phyloP scores from a whole-genome alignment of 2,113 vertebrate genomes.

The Marcusenius ussheri region DNA sequence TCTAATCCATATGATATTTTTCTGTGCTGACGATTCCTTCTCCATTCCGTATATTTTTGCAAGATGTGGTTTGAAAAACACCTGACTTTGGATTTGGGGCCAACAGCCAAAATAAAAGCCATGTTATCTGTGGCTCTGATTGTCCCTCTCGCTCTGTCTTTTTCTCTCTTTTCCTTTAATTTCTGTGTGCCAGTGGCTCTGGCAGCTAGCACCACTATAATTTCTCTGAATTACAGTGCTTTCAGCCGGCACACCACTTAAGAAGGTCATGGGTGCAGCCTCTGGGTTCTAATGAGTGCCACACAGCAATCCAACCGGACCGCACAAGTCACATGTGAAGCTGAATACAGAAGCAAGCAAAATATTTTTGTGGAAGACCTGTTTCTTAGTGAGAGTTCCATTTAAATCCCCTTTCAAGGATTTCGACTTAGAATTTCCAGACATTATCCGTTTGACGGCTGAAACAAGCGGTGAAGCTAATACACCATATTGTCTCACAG shows the following conservation, averaged over 20 bases:
- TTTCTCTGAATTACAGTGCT: conserved; percentile 15
- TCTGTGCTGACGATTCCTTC: background rate
- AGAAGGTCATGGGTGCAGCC: background rate
- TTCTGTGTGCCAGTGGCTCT: background rate
- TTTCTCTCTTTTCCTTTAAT: background rate
- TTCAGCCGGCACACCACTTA: background rate
- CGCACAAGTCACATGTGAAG: background rate
- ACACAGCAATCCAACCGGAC: background rate
- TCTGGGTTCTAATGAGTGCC: background rate
- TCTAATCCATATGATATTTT: background rate
- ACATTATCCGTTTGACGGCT: background rate
- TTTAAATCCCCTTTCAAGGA: background rate
- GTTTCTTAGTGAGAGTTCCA: background rate
- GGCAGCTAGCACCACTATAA: background rate
- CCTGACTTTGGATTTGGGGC: background rate
- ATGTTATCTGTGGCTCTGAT: background rate
- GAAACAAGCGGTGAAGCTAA: background rate
- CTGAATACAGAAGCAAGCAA: background rate
- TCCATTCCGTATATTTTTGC: background rate
- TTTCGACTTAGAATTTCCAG: background rate
- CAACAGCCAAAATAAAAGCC: background rate
- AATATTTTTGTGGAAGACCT: background rate
- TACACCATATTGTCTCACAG: too few relatives aligned
- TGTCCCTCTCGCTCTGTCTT: background rate
- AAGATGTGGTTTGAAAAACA: background rate